phyloP scores from a whole-genome alignment of 1,140 invertebrate genomes.

The Cydia strobilella region DNA sequence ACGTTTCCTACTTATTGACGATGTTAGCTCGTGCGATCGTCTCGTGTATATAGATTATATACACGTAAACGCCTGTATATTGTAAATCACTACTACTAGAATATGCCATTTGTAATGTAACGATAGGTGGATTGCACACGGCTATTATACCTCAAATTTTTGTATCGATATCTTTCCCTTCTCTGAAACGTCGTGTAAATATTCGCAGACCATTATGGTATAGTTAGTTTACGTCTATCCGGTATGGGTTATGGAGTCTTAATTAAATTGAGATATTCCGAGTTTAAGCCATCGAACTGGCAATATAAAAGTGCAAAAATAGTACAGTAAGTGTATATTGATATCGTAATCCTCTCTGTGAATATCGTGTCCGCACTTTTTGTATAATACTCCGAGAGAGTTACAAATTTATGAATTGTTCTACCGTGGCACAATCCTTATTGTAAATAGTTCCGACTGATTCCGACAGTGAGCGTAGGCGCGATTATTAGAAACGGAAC shows the following conservation, averaged over 20 bases:
- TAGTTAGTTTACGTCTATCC: conserved; percentile 61
- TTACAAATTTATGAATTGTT: conserved; percentile 64
- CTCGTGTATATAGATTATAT: conserved; percentile 42
- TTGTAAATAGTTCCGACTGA: conserved; percentile 76
- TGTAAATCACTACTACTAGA: conserved; percentile 47
- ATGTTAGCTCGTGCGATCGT: conserved; percentile 43
- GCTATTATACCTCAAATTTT: conserved; percentile 53
- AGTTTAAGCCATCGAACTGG: conserved; percentile 75
- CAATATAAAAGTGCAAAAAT: conserved; percentile 78
- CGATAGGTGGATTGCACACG: conserved; percentile 40
- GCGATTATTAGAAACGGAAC: conserved; percentile 43
- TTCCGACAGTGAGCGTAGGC: conserved; percentile 55
- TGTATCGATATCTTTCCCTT: conserved; percentile 67
- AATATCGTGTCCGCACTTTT: conserved; percentile 75
- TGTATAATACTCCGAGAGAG: conserved; percentile 66
- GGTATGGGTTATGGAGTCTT: conserved; percentile 74
- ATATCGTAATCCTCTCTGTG: conserved; percentile 72
- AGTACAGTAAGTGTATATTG: conserved; percentile 74
- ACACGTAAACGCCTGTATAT: conserved; percentile 48
- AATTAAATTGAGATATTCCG: conserved; percentile 78
- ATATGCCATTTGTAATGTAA: conserved; percentile 49
- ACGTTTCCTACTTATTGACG: conserved; percentile 8
- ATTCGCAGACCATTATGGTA: conserved; percentile 54
- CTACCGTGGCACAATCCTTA: conserved; percentile 74
- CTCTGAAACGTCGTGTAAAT: conserved; percentile 65